These are phyloP conservation scores for Aphaenogaster rudis DNA, from an alignment of 1,140 invertebrate genomes.

Conservation along the genomic window DNA sequence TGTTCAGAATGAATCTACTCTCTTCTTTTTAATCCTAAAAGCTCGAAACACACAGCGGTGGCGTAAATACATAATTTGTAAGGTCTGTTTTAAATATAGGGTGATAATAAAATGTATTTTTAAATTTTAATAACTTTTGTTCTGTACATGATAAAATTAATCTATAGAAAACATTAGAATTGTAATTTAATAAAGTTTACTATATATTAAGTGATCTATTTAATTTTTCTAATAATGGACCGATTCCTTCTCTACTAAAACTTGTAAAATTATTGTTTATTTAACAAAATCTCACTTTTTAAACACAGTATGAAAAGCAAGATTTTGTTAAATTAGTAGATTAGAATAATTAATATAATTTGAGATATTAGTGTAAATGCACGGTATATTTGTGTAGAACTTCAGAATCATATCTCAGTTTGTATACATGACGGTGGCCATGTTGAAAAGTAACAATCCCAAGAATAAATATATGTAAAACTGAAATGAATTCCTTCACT, in stretches of 20 bases:
- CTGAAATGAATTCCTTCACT: not conserved
- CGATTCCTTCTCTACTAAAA: not conserved
- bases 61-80: not conserved
- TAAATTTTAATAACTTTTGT: not conserved
- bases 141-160: not conserved
- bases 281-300: not conserved
- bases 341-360: too few species aligned
- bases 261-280: not conserved
- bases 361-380: not conserved
- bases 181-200: not conserved
- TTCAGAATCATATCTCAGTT: not conserved
- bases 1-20: too few species aligned
- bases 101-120: not conserved
- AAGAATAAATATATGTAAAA: not conserved
- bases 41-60: not conserved
- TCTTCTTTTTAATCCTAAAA: not conserved
- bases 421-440: not conserved
- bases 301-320: too few species aligned
- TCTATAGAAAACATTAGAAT: not conserved
- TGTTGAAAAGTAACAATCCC: not conserved
- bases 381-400: not conserved
- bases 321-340: too few species aligned
- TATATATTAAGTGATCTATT: not conserved
- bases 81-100: not conserved
- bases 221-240: not conserved